phyloP scores from a whole-genome alignment of 2,113 vertebrate genomes.

The Cranoglanis bouderius region DNA sequence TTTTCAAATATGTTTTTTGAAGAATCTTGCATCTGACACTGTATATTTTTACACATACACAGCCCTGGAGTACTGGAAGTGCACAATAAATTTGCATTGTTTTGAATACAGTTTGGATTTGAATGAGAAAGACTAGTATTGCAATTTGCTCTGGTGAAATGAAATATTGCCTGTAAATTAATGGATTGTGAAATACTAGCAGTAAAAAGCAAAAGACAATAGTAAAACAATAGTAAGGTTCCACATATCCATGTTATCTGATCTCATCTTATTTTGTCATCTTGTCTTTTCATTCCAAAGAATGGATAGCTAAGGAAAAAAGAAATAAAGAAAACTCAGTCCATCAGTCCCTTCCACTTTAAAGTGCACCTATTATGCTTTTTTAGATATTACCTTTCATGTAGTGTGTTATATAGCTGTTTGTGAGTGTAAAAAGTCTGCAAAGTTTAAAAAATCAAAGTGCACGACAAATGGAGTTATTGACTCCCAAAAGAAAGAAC shows the following conservation, averaged over 20 bases:
- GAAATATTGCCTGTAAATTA: neutral
- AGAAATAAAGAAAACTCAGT: neutral
- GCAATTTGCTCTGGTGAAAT: neutral
- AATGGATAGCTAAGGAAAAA: neutral
- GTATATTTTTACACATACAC: constrained; percentile 2
- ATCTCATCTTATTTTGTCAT: neutral
- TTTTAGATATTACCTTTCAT: no score
- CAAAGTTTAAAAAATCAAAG: no score
- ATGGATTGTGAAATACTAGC: neutral
- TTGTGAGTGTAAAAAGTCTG: no score
- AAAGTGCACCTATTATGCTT: no score
- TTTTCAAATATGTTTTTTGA: neutral
- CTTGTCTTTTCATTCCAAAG: neutral
- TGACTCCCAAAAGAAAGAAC: no score
- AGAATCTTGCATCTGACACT: constrained; percentile 6
- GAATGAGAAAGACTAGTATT: neutral
- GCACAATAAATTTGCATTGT: neutral
- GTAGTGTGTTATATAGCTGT: no score
- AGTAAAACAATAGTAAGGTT: neutral
- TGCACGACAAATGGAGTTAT: no score
- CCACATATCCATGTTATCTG: neutral
- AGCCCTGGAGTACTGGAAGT: neutral
- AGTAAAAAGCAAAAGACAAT: neutral
- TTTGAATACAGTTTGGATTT: neutral
- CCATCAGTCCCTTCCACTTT: no score